phyloP scores from a whole-genome alignment of 1,140 invertebrate genomes.

The Heliothis virescens region DNA sequence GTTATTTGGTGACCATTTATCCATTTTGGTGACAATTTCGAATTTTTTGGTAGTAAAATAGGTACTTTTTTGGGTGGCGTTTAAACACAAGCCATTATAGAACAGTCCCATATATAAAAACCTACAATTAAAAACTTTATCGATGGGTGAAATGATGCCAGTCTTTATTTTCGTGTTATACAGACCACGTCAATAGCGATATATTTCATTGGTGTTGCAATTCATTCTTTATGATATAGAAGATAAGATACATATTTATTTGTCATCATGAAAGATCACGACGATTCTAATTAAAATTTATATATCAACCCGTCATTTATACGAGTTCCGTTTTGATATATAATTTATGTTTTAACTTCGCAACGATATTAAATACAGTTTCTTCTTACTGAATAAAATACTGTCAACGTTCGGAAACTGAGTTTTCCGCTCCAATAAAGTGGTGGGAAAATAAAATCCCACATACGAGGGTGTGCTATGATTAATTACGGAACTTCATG shows the following conservation, averaged over 20 bases:
- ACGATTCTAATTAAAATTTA: no score
- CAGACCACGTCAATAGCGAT: no score
- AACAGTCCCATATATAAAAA: conserved; percentile 37
- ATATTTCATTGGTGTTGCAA: no score
- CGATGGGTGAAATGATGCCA: neutral
- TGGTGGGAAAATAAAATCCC: conserved; percentile 46
- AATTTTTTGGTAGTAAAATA: no score
- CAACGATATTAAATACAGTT: neutral
- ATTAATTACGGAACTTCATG: conserved; percentile 51
- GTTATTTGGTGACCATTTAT: no score
- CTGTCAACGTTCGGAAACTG: neutral
- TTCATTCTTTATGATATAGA: no score
- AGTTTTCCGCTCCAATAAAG: conserved; percentile 45
- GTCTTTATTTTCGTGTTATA: neutral
- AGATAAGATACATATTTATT: neutral
- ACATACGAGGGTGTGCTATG: conserved; percentile 21
- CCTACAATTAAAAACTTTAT: conserved; percentile 13
- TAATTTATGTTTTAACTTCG: neutral
- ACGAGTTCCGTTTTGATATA: neutral
- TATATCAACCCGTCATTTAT: no score
- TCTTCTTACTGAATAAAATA: conserved; percentile 13
- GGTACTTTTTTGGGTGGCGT: no score
- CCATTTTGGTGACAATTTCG: no score
- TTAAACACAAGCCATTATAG: no score
- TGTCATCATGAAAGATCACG: neutral